These are phyloP conservation scores for Hafferia zeledoni DNA, from an alignment of 2,797 vertebrate genomes.

Conservation along the genomic window DNA sequence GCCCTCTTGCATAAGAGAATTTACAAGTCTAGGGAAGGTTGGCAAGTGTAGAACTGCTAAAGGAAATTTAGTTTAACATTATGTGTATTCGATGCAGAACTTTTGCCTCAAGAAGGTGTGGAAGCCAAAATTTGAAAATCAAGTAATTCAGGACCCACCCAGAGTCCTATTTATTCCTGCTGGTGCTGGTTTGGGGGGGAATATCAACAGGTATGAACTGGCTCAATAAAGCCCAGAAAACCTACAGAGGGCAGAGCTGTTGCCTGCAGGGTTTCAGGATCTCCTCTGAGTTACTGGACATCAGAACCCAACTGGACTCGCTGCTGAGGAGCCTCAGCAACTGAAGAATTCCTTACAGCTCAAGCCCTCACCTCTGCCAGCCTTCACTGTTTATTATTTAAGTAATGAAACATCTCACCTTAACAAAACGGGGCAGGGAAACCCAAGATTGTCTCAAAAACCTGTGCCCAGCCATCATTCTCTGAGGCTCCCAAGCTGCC, in stretches of 20 bases:
- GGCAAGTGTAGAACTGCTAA: neutral
- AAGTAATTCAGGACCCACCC: neutral
- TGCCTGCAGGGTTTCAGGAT: neutral
- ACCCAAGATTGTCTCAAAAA: neutral
- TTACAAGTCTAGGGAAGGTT: neutral
- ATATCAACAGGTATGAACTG: neutral
- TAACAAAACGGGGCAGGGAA: neutral
- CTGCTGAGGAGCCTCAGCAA: neutral
- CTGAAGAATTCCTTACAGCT: neutral
- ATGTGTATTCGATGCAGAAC: neutral
- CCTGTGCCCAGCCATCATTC: neutral
- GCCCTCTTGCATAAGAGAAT: neutral
- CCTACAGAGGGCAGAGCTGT: neutral
- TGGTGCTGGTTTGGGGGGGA: neutral
- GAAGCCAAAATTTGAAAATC: neutral
- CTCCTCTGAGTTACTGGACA: neutral
- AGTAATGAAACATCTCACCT: neutral
- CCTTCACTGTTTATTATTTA: neutral
- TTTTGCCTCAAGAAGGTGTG: neutral
- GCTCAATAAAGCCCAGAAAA: neutral
- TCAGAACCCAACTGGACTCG: neutral
- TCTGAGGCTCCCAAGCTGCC: neutral
- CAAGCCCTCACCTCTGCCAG: neutral
- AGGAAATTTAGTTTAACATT: neutral
- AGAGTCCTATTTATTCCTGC: neutral